Evolutionary conservation across 2,797 vertebrate genomes (phyloP).

Genomic region (Tapera naevia): DNA sequence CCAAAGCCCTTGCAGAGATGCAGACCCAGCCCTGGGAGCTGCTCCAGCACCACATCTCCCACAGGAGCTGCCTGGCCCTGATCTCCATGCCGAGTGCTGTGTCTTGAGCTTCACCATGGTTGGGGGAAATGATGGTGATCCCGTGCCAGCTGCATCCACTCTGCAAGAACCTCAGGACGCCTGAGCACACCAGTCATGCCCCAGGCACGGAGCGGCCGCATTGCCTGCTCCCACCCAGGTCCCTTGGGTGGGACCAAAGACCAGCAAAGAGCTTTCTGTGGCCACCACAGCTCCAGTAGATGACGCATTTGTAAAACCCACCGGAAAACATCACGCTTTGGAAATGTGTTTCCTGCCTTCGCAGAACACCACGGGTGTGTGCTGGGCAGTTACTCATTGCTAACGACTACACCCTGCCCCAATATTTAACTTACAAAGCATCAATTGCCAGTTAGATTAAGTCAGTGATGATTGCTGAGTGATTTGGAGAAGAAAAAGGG

Average conservation of each 20-base stretch:
- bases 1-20: not conserved
- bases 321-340: not conserved
- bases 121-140: not conserved
- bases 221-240: rapidly evolving
- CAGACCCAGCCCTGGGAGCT: not conserved
- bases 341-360: not conserved
- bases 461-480: not conserved
- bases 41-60: not conserved
- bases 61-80: rapidly evolving
- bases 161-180: not conserved
- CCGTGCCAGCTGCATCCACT: not conserved
- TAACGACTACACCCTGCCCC: constrained; percentile 14
- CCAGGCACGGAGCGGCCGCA: no score
- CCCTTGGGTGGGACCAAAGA: not conserved
- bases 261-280: not conserved
- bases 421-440: constrained; percentile 43
- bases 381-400: not conserved
- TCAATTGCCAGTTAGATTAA: constrained; percentile 33
- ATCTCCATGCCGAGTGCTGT: rapidly evolving
- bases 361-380: not conserved
- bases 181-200: rapidly evolving
- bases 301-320: not conserved
- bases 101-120: not conserved
- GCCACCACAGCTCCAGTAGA: not conserved
- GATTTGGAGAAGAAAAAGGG: not conserved